Evolutionary conservation across 2,113 vertebrate genomes (phyloP), one percentile per base, ranked within the genome.

Genomic region (Dendropsophus ebraccatus): DNA sequence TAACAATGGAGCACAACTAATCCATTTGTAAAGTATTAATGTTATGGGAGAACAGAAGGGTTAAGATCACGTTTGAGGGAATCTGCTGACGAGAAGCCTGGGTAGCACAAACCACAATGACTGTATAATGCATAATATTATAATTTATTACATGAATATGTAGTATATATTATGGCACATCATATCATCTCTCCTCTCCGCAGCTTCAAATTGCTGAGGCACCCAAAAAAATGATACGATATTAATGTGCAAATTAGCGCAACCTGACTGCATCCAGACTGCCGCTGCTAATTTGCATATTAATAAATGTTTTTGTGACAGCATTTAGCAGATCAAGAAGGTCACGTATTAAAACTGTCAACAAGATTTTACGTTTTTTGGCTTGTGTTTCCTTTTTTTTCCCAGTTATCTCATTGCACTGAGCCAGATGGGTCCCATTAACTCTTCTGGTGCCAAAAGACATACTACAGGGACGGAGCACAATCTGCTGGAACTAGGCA

Each of bases 231-330:
- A n/a, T n/a, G 93, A 80, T 45, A 91, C 92, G 93, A 95, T 93
- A 95, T 95, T 95, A 95, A 95, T 95, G 94, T 95, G 94, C 94
- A 95, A 95, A 95, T 95, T 94, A 95, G 92, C 87, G 56, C 91
- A 94, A 93, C 93, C 92, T 94, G 93, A 94, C 94, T 94, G 92
- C 90, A 90, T 94, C 93, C 93, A 94, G 93, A 94, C 94, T 95
- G 94, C 93, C 93, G 92, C 92, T 93, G 93, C 92, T 90, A 92
- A 95, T 95, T 95, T 95, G 93, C 94, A 95, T 95, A 95, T 95
- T 95, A 95, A 95, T 95, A 95, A 94, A 94, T 94, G 91, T 93
- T 93, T 95, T 94, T 94, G 93, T 94, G 92, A 93, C 92, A 94
- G 92, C 91, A 88, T 93, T 95, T 94, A 94, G 90, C 90, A 92